A percentile compares a stretch with the other conserved stretches of the same genome.
Conservation (phyloP, 1,140 invertebrate genomes). For the Orius insidiosus region DNA sequence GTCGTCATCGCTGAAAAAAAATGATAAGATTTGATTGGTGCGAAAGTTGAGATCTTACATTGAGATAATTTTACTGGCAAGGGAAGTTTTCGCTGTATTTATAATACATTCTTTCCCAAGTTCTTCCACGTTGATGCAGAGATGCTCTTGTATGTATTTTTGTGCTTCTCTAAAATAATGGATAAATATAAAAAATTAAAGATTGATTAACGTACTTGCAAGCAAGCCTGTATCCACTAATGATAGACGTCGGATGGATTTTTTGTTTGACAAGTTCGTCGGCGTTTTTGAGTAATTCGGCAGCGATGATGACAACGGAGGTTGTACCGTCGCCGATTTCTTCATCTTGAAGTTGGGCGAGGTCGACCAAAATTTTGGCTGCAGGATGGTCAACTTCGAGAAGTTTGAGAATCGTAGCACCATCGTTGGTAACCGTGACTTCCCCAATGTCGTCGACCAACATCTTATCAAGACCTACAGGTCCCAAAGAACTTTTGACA, state of each 20-base stretch:
- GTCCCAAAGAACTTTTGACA: conserved; percentile 95
- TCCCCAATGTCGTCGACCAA: conserved; percentile 98
- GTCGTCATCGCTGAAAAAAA: conserved; percentile 63
- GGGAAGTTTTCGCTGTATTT: conserved; percentile 93
- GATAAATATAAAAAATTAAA: conserved; percentile 14
- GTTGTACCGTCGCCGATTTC: conserved; percentile 99
- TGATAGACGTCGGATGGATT: conserved; percentile 98
- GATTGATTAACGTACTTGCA: conserved; percentile 55
- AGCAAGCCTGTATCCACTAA: conserved; percentile 92
- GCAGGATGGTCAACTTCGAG: conserved; percentile 98
- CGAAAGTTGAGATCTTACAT: conserved; percentile 45
- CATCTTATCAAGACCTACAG: conserved; percentile 99
- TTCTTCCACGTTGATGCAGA: conserved; percentile 80
- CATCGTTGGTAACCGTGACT: conserved; percentile 98
- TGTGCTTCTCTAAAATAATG: conserved; percentile 63
- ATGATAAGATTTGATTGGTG: conserved; percentile 24
- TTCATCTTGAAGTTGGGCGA: conserved; percentile 93
- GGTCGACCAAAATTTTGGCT: conserved; percentile 85
- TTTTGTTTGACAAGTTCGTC: conserved; percentile 98
- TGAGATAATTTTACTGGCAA: conserved; percentile 98
- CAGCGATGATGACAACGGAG: conserved; percentile 81
- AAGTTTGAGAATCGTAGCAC: conserved; percentile 91
- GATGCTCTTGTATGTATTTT: conserved; percentile 90
- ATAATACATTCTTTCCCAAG: conserved; percentile 75
- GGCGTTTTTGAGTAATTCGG: conserved; percentile 80